phyloP scores from a whole-genome alignment of 2,888 invertebrate species.

The Hydropsyche betteni region DNA sequence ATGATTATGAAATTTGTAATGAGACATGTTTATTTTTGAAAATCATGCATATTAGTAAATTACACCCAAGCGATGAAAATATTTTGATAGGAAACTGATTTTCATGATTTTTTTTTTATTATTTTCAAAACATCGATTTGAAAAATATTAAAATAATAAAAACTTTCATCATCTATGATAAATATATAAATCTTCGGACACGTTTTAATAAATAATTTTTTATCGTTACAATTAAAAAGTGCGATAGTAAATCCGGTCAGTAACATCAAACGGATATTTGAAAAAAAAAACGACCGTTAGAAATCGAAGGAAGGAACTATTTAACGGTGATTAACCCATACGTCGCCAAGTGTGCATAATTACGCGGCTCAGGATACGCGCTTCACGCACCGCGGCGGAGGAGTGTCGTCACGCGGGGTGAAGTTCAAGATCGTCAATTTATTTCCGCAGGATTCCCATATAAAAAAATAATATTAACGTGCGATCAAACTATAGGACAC shows the following conservation, averaged over 20 bases:
- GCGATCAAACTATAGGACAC: no score
- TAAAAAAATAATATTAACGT: no score
- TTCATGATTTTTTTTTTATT: neutral
- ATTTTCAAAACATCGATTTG: neutral
- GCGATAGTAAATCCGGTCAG: no score
- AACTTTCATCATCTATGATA: neutral
- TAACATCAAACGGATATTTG: no score
- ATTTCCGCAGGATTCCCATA: conserved; percentile 3
- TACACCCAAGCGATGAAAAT: neutral
- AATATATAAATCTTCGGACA: no score
- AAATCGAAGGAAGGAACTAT: conserved; percentile 6
- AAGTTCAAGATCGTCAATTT: conserved; percentile 11
- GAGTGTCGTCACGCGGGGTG: conserved; percentile 4
- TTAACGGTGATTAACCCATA: neutral
- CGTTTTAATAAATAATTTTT: no score
- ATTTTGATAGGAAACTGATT: neutral
- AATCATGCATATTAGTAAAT: neutral
- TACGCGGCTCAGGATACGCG: conserved; percentile 1
- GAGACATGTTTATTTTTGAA: no score
- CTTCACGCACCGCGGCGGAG: conserved; percentile 1
- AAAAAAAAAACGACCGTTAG: neutral
- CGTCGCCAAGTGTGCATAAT: neutral
- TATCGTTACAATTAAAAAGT: no score
- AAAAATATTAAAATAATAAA: neutral
- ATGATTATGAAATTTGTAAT: neutral